Evolutionary conservation across 2,888 invertebrate species (phyloP).

Genomic region (Meta bourneti): DNA sequence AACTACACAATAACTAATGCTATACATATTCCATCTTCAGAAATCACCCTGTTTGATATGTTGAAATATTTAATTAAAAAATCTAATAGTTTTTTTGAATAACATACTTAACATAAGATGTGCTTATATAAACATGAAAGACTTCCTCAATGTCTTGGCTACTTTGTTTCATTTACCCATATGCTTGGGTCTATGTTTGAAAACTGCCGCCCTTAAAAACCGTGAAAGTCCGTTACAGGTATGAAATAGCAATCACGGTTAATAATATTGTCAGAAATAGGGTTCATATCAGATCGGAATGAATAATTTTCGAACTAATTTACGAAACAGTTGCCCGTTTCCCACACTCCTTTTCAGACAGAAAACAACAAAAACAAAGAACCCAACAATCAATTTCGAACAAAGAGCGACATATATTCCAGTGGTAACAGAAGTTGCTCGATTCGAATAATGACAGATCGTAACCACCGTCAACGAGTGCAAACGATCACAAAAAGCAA

Average conservation of each 20-base stretch:
- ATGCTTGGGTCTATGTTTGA: no score
- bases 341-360: conserved; percentile 21
- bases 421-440: conserved; percentile 24
- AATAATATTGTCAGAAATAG: background rate
- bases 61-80: no score
- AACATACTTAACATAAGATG: no score
- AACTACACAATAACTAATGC: no score
- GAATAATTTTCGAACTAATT: conserved; percentile 8
- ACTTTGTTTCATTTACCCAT: no score
- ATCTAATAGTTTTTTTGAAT: no score
- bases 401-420: conserved; percentile 32
- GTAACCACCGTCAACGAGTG: conserved; percentile 39
- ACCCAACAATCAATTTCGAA: conserved; percentile 18
- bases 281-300: background rate
- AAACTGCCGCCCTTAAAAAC: background rate
- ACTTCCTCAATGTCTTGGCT: no score
- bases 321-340: conserved; percentile 5
- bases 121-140: no score
- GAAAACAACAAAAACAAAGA: background rate
- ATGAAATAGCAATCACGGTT: background rate
- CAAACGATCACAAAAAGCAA: conserved; percentile 48
- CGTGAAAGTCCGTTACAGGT: background rate
- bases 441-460: conserved; percentile 33
- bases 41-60: no score
- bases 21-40: no score